phyloP scores from a whole-genome alignment of 1,140 invertebrate genomes.

The Rhyzopertha dominica region DNA sequence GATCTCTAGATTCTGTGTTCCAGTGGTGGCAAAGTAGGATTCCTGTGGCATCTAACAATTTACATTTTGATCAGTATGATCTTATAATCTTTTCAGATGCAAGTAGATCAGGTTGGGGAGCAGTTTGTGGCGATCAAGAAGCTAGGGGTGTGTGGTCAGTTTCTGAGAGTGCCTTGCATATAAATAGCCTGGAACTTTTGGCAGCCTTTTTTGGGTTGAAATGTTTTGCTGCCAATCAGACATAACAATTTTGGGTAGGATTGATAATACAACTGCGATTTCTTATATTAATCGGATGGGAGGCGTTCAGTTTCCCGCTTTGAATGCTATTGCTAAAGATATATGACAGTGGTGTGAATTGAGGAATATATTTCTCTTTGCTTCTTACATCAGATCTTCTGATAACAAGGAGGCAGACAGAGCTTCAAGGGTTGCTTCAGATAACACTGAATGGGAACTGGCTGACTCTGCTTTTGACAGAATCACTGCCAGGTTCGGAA shows the following conservation, averaged over 20 bases:
- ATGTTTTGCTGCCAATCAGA: conserved; percentile 17
- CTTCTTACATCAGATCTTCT: conserved; percentile 23
- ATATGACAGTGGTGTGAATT: conserved; percentile 28
- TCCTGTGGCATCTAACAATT: conserved; percentile 13
- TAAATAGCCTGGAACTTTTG: conserved; percentile 28
- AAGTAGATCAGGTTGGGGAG: conserved; percentile 29
- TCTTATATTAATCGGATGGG: conserved; percentile 37
- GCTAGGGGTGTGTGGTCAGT: conserved; percentile 22
- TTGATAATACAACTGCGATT: conserved; percentile 41
- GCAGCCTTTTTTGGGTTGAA: conserved; percentile 29
- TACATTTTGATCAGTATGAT: conserved; percentile 14
- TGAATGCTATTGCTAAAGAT: conserved; percentile 22
- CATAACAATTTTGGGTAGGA: conserved; percentile 12
- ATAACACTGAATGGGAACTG: conserved; percentile 20
- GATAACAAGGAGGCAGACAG: conserved; percentile 24
- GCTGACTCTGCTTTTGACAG: conserved; percentile 13
- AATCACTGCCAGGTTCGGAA: conserved; percentile 16
- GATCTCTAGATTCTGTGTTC: conserved; percentile 16
- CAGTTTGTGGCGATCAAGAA: conserved; percentile 17
- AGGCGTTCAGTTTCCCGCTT: conserved; percentile 18
- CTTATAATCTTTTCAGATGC: conserved; percentile 31
- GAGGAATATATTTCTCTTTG: conserved; percentile 24
- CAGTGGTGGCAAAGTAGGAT: conserved; percentile 33
- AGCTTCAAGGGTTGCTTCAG: conserved; percentile 17
- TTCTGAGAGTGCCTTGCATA: conserved; percentile 20